Conservation (phyloP, 1,140 invertebrate genomes). For the Trinorchestia longiramus region DNA sequence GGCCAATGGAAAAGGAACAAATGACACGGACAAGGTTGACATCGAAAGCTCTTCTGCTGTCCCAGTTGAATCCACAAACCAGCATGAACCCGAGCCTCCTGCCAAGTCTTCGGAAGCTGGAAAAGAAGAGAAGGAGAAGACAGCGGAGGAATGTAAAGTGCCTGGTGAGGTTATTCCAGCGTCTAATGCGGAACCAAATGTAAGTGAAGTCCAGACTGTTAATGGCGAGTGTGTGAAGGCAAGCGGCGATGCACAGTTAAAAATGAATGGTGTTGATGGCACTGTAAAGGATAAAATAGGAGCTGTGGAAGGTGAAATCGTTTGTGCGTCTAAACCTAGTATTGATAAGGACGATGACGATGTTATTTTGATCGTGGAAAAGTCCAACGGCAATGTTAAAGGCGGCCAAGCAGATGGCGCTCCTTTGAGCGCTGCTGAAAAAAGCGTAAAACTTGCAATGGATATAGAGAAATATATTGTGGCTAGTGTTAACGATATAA, state of each 20-base stretch:
- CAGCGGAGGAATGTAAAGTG: background rate
- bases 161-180: background rate
- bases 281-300: background rate
- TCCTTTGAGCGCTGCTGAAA: background rate
- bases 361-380: constrained; percentile 24
- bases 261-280: background rate
- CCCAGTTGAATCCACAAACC: background rate
- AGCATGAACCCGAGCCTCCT: background rate
- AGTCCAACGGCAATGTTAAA: background rate
- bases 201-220: background rate
- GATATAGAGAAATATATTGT: constrained; percentile 34
- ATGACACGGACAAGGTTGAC: background rate
- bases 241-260: background rate
- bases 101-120: constrained; percentile 3
- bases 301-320: background rate
- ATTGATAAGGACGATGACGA: constrained; percentile 40
- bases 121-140: background rate
- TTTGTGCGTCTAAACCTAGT: background rate
- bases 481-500: background rate
- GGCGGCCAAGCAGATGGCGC: background rate
- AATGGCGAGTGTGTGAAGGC: background rate
- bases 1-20: background rate
- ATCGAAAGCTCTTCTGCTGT: background rate
- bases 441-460: constrained; percentile 33
- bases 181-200: background rate